These are phyloP conservation scores for Drosophila sturtevanti DNA, from an alignment of 1,140 invertebrate species.

Conservation along the genomic window DNA sequence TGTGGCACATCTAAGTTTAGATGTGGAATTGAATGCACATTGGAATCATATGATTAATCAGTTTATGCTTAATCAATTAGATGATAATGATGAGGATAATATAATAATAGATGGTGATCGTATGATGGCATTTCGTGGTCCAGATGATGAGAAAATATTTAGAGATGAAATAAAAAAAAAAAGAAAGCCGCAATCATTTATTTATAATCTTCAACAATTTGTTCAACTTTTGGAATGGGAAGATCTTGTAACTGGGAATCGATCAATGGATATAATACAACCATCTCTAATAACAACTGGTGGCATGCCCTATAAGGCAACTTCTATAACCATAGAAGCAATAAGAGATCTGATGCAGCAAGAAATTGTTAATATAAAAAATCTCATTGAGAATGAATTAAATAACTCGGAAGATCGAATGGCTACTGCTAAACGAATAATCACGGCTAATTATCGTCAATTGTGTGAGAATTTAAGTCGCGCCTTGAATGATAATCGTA, in stretches of 20 bases:
- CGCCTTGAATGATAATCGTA: slow-evolving; percentile 36
- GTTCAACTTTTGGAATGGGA: slow-evolving; percentile 37
- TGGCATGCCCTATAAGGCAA: slow-evolving; percentile 45
- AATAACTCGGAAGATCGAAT: neutral
- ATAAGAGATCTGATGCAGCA: slow-evolving; percentile 30
- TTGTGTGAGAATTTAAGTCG: slow-evolving; percentile 35
- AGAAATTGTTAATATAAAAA: slow-evolving; percentile 21
- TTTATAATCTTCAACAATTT: slow-evolving; percentile 40
- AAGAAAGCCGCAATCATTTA: neutral
- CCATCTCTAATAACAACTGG: slow-evolving; percentile 53
- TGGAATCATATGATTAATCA: slow-evolving; percentile 53
- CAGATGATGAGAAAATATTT: slow-evolving; percentile 18
- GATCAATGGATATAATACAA: slow-evolving; percentile 23
- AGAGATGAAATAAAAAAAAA: neutral
- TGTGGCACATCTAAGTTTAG: slow-evolving; percentile 27
- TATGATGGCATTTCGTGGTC: slow-evolving; percentile 38
- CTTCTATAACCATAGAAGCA: slow-evolving; percentile 12
- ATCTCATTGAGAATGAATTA: slow-evolving; percentile 28
- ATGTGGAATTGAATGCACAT: slow-evolving; percentile 47
- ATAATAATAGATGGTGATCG: slow-evolving; percentile 52
- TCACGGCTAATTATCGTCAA: slow-evolving; percentile 36
- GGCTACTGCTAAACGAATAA: slow-evolving; percentile 7
- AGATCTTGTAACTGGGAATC: slow-evolving; percentile 13
- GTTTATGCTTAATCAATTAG: slow-evolving; percentile 14
- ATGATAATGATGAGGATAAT: neutral